Conservation (phyloP, 2,113 vertebrate species). For the Tachysurus fulvidraco region DNA sequence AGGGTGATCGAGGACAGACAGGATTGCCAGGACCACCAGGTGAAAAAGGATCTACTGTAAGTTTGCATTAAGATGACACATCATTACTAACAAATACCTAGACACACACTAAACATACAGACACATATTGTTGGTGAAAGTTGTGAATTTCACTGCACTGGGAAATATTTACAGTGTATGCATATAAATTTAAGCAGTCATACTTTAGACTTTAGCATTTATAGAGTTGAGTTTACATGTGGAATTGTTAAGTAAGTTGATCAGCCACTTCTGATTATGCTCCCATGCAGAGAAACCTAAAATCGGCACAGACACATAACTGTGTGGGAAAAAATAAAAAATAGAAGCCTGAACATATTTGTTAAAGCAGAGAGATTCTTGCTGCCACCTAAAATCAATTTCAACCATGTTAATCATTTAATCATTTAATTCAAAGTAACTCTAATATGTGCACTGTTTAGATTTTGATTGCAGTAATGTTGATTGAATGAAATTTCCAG, state of each 20-base stretch:
- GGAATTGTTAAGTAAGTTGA: neutral
- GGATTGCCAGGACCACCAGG: conserved; percentile 89
- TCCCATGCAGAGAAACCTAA: neutral
- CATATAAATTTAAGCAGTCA: neutral
- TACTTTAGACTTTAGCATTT: neutral
- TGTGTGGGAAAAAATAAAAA: neutral
- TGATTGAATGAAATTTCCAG: too few species aligned
- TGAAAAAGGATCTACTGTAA: conserved; percentile 91
- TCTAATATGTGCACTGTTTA: neutral
- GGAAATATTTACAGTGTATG: neutral
- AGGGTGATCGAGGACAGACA: conserved; percentile 90
- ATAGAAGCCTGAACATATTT: neutral
- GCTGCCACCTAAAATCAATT: neutral
- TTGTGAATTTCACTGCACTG: neutral
- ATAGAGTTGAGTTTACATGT: neutral
- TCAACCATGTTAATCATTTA: neutral
- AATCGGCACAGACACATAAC: neutral
- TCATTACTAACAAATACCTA: neutral
- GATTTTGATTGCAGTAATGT: too few species aligned
- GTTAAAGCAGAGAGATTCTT: neutral
- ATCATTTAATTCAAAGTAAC: too few species aligned
- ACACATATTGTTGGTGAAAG: neutral
- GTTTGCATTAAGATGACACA: conserved; percentile 40
- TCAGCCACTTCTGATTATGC: neutral
- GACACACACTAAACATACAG: neutral